Evolutionary conservation across 2,113 vertebrate genomes (phyloP).

Genomic region (Triplophysa rosa): DNA sequence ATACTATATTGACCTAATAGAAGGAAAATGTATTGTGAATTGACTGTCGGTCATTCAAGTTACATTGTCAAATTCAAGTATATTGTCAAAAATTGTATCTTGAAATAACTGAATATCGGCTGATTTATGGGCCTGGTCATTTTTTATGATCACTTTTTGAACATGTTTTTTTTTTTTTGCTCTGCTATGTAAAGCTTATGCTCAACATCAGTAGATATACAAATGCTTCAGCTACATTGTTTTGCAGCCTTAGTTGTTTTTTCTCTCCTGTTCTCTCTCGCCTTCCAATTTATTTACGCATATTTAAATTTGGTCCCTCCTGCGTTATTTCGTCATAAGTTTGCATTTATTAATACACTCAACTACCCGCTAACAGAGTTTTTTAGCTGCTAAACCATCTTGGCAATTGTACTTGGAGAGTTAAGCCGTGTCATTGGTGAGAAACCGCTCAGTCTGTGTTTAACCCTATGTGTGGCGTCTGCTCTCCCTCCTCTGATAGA

Average conservation of each 20-base stretch:
- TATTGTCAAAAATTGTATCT: too few relatives aligned
- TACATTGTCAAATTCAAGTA: too few relatives aligned
- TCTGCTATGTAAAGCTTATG: not conserved
- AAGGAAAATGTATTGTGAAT: too few relatives aligned
- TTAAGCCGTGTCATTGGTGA: not conserved
- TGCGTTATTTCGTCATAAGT: not conserved
- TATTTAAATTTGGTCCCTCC: not conserved
- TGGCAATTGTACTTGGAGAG: too few relatives aligned
- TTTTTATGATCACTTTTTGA: not conserved
- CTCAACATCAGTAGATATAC: not conserved
- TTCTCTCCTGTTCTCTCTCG: not conserved
- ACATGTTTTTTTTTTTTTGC: not conserved
- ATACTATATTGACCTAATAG: too few relatives aligned
- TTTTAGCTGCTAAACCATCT: not conserved
- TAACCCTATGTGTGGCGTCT: slow-evolving; percentile 43
- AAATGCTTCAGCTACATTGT: not conserved
- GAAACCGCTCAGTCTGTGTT: slow-evolving; percentile 23
- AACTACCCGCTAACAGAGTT: not conserved
- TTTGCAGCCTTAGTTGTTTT: too few relatives aligned
- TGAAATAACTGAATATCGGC: not conserved
- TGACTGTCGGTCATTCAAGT: too few relatives aligned
- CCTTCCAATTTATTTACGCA: too few relatives aligned
- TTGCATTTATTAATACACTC: not conserved
- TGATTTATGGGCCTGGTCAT: not conserved
- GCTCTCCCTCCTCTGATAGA: slow-evolving; percentile 70